These are phyloP conservation scores for Enoplosus armatus DNA, from an alignment of 2,797 vertebrate genomes.

Conservation along the genomic window DNA sequence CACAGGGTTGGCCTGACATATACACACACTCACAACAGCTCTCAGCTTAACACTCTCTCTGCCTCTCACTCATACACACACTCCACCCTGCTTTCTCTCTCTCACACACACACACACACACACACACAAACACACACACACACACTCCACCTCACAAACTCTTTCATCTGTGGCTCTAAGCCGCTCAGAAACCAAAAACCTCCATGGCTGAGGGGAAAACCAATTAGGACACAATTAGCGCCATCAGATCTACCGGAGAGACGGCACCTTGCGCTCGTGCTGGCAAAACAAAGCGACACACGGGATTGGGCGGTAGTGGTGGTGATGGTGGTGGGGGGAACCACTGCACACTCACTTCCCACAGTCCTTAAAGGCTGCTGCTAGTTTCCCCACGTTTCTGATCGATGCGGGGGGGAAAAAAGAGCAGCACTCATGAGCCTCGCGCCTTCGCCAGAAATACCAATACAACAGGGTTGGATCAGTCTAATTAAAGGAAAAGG, in stretches of 20 bases:
- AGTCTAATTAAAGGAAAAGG: slow-evolving; percentile 10
- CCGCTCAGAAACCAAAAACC: slow-evolving; percentile 51
- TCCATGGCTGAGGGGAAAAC: slow-evolving; percentile 26
- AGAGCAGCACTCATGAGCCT: slow-evolving; percentile 35
- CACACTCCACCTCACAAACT: slow-evolving; percentile 14
- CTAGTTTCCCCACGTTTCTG: slow-evolving; percentile 31
- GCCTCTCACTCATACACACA: slow-evolving; percentile 19
- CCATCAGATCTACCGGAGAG: slow-evolving; percentile 67
- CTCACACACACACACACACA: slow-evolving; percentile 20
- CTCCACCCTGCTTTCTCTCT: slow-evolving; percentile 34
- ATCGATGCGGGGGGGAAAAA: slow-evolving; percentile 50
- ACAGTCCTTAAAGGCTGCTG: slow-evolving; percentile 35
- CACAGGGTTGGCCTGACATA: slow-evolving; percentile 26
- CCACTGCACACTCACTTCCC: slow-evolving; percentile 7
- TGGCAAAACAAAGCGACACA: slow-evolving; percentile 64
- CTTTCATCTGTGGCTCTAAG: slow-evolving; percentile 55
- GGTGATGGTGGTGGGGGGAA: background rate
- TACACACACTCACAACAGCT: slow-evolving; percentile 17
- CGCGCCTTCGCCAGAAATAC: background rate
- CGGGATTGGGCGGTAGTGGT: slow-evolving; percentile 12
- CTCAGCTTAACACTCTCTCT: slow-evolving; percentile 24
- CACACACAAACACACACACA: slow-evolving; percentile 27
- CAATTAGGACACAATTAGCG: slow-evolving; percentile 70
- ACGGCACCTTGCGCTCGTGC: background rate
- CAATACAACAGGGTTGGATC: background rate